A percentile compares a stretch with the other conserved stretches of the same genome.
Conservation (phyloP, 2,888 invertebrate genomes). For the Euzetes globulus region DNA sequence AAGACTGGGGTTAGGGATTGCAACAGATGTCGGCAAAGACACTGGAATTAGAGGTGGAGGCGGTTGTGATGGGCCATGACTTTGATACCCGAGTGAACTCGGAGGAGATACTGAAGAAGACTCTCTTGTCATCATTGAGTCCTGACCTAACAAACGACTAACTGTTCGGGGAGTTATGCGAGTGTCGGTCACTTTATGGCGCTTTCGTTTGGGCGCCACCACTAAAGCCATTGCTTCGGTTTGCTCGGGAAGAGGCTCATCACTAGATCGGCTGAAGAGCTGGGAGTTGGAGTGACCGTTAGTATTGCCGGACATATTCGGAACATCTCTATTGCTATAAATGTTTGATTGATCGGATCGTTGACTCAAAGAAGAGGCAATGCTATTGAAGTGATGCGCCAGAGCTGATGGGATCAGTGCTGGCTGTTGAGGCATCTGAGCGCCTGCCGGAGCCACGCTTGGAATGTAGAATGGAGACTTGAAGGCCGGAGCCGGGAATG, state of each 20-base stretch:
- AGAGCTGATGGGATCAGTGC: conserved; percentile 33
- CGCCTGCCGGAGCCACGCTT: conserved; percentile 21
- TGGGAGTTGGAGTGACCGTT: conserved; percentile 47
- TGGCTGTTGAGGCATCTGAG: conserved; percentile 34
- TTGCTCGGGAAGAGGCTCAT: conserved; percentile 59
- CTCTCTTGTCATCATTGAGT: conserved; percentile 53
- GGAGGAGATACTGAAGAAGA: conserved; percentile 44
- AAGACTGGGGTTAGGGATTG: conserved; percentile 90
- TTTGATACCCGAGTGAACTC: conserved; percentile 48
- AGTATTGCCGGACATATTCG: neutral
- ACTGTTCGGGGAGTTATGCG: conserved; percentile 83
- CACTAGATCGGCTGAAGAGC: conserved; percentile 30
- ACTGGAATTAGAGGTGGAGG: conserved; percentile 36
- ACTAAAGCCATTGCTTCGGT: conserved; percentile 90
- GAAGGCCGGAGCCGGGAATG: conserved; percentile 32
- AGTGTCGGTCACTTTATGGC: conserved; percentile 91
- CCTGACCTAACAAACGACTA: conserved; percentile 73
- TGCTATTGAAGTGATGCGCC: conserved; percentile 32
- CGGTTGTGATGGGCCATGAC: conserved; percentile 66
- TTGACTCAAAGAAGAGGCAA: conserved; percentile 27
- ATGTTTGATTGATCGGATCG: conserved; percentile 18
- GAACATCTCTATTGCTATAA: conserved; percentile 23
- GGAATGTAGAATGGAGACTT: conserved; percentile 37
- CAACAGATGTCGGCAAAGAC: conserved; percentile 72
- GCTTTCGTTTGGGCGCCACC: conserved; percentile 89